Evolutionary conservation across 1,140 invertebrate genomes (phyloP).

Genomic region (Zaprionus vittiger): DNA sequence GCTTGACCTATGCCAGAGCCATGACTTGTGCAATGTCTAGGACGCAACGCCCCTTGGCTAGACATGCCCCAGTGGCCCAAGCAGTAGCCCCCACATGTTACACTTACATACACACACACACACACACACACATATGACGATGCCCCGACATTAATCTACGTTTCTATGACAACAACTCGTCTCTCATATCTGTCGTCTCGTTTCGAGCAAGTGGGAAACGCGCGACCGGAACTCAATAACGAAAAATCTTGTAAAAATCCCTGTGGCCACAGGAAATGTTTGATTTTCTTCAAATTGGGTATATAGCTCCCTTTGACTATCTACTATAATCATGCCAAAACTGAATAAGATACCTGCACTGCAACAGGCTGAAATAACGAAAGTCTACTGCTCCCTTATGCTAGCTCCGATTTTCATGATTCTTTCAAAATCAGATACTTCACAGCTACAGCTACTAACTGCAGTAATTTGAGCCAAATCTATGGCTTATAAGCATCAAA

Average conservation of each 20-base stretch:
- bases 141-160: constrained; percentile 9
- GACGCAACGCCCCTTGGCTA: neutral
- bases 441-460: neutral
- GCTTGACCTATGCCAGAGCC: constrained; percentile 46
- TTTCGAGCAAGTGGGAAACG: constrained; percentile 5
- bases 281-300: constrained; percentile 48
- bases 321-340: constrained; percentile 27
- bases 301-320: neutral
- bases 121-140: neutral
- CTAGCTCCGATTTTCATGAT: constrained; percentile 67
- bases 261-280: constrained; percentile 13
- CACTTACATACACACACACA: neutral
- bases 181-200: constrained; percentile 34
- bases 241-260: constrained; percentile 70
- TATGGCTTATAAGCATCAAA: constrained; percentile 24
- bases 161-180: constrained; percentile 21
- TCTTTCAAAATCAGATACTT: constrained; percentile 74
- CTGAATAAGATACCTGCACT: neutral
- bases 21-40: constrained; percentile 41
- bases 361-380: constrained; percentile 36
- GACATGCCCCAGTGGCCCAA: neutral
- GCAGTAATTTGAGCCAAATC: constrained; percentile 29
- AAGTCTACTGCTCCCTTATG: constrained; percentile 15
- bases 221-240: constrained; percentile 49
- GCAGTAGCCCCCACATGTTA: neutral